Percentiles rank a stretch among this genome's conserved stretches.
Evolutionary conservation across 2,797 vertebrate genomes (phyloP).

Genomic region (Platalea minor): DNA sequence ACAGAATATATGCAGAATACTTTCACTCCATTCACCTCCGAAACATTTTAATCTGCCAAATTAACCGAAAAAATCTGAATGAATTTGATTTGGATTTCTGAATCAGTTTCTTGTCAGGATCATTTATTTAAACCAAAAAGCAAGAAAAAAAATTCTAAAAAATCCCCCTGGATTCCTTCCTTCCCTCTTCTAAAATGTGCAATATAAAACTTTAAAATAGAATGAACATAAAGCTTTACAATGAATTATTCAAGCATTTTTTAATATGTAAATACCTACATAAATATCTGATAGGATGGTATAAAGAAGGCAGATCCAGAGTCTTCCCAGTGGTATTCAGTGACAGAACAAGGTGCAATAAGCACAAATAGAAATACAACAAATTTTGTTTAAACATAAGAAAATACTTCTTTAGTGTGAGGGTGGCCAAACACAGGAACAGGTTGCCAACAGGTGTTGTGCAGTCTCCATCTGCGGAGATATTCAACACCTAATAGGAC

Average conservation of each 20-base stretch:
- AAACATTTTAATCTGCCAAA: background rate
- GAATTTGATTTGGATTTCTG: background rate
- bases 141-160: background rate
- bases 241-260: background rate
- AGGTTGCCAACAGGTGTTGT: rapidly evolving
- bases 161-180: rapidly evolving
- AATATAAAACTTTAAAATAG: background rate
- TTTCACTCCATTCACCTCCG: background rate
- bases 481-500: background rate
- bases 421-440: background rate
- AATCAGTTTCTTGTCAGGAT: background rate
- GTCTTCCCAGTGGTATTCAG: background rate
- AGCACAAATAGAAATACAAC: background rate
- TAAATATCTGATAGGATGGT: background rate
- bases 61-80: background rate
- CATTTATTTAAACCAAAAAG: background rate
- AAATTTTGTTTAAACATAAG: background rate
- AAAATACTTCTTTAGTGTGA: background rate
- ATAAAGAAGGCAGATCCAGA: background rate
- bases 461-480: background rate
- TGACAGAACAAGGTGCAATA: background rate
- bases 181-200: background rate
- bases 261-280: background rate
- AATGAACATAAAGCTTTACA: background rate
- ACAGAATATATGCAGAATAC: background rate